Conservation (phyloP, 2,797 vertebrate genomes). For the Capromys pilorides region DNA sequence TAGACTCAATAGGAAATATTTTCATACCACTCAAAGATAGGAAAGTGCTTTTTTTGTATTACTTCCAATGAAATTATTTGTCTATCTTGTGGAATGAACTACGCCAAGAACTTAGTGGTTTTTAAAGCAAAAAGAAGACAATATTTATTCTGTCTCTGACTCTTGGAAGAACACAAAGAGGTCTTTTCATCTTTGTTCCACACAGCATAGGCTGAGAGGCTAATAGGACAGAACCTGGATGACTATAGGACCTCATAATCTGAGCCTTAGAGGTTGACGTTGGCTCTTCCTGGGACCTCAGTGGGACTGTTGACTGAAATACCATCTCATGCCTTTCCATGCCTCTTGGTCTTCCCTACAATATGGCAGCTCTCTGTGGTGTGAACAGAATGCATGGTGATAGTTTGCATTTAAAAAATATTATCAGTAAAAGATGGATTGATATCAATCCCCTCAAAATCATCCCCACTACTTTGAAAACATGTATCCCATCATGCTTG, state of each 20-base stretch:
- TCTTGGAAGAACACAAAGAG: neutral
- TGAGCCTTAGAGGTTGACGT: neutral
- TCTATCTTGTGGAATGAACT: neutral
- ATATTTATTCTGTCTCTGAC: neutral
- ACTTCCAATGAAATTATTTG: conserved; percentile 40
- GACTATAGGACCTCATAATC: neutral
- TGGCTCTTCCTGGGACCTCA: neutral
- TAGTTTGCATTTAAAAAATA: neutral
- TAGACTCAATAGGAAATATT: conserved; percentile 6
- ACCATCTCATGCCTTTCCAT: neutral
- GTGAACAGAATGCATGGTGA: neutral
- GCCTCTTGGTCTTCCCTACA: neutral
- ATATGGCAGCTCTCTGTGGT: neutral
- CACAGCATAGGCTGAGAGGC: neutral
- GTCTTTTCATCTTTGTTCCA: neutral
- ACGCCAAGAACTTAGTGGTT: neutral
- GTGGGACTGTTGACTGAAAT: neutral
- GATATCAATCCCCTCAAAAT: neutral
- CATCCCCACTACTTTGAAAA: neutral
- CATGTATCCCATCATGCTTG: neutral
- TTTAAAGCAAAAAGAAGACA: neutral
- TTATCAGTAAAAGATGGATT: neutral
- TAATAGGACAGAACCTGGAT: neutral
- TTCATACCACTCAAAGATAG: neutral
- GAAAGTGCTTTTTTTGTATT: neutral